phyloP scores from a whole-genome alignment of 2,113 vertebrate genomes.

The Murina feae region DNA sequence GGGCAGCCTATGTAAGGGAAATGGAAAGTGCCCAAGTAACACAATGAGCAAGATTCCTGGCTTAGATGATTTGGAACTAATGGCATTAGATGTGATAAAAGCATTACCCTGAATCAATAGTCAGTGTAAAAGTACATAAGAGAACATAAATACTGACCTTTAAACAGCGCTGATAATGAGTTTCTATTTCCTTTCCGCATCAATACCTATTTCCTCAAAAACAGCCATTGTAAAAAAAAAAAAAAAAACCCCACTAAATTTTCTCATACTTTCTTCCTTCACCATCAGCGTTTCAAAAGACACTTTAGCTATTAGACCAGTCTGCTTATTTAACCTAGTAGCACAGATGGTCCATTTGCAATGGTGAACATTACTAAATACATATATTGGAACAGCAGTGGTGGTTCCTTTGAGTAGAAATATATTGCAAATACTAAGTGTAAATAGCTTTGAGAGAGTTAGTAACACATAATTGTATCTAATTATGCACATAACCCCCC shows the following conservation, averaged over 20 bases:
- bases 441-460: background rate
- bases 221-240: background rate
- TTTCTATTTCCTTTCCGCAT: background rate
- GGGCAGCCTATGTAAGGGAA: background rate
- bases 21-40: background rate
- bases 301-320: background rate
- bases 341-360: background rate
- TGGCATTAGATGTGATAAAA: background rate
- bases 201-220: conserved; percentile 12
- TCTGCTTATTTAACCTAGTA: background rate
- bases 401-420: background rate
- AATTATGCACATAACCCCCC: background rate
- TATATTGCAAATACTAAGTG: background rate
- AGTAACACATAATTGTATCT: background rate
- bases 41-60: background rate
- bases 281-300: background rate
- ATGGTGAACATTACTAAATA: background rate
- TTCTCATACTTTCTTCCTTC: background rate
- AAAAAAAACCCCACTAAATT: background rate
- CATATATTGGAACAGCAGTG: background rate
- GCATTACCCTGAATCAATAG: background rate
- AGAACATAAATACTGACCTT: background rate
- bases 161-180: background rate
- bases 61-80: background rate
- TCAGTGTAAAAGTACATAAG: background rate